Base-by-base conservation (phyloP, 2,113 vertebrate genomes). In the Equus quagga region DNA sequence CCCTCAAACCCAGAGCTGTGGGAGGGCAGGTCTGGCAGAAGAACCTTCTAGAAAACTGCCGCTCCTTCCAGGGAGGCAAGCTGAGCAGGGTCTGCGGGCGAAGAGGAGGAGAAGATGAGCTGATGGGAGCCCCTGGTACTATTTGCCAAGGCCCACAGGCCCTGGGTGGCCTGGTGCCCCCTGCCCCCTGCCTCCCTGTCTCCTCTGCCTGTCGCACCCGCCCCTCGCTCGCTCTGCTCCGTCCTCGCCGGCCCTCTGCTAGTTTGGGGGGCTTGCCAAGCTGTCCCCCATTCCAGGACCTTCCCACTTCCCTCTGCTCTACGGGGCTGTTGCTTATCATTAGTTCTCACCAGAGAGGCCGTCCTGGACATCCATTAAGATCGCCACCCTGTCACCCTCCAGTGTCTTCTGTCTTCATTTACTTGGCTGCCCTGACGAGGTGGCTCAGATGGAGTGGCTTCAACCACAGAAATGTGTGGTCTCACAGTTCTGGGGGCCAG, bases 201-300 rank as follows among this genome's bases (percentile, higher is more conserved):
- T 4, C 56, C 28, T 18, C 21, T 9, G 0, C 36, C 56, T 49
- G 23, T 14, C 85, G 33, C 3, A 12, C 10, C 33, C 3, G 12
- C 10, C 84, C 56, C 17, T 67, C 1, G 36, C 46, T 26, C 0
- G 0, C 46, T n/a, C 67, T 6, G 3, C 24, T 6, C 13, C 1
- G 0, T 24, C 28, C 64, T 58, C 4, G 2, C 64, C 4, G 17
- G 44, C 44, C 46, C 44, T 11, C 3, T 8, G 80, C 15, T 60
- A 7, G 46, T 24, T 56, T 3, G 15, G 64, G 73, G 62, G 49
- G 8, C 58, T 8, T 2, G 31, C 58, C 49, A 36, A 69, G 56
- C 65, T 24, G 73, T n/a, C 21, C n/a, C 60, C 23, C 8, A 6
- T 21, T 13, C 21, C 36, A 69, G 60, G 36, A 15, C 15, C 49